Percentiles rank a stretch among this genome's conserved stretches.
Evolutionary conservation across 2,888 invertebrate genomes (phyloP).

Genomic region (Pristionchus arcanus): DNA sequence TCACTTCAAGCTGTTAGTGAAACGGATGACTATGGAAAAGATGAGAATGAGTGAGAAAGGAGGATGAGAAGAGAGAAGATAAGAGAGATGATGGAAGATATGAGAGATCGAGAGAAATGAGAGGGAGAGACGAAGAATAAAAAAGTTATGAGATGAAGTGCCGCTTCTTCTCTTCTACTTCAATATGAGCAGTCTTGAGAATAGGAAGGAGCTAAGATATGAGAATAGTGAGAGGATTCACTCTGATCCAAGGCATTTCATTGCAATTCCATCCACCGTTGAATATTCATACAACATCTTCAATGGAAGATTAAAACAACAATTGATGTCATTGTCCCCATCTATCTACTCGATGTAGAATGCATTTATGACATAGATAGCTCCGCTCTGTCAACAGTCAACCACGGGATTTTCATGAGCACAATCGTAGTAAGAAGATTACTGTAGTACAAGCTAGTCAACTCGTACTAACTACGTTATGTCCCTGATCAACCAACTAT

Average conservation of each 20-base stretch:
- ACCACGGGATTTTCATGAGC: slow-evolving; percentile 18
- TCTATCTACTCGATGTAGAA: neutral
- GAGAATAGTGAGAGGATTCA: neutral
- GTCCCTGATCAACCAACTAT: neutral
- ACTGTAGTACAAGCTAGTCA: slow-evolving; percentile 38
- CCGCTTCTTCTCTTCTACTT: neutral
- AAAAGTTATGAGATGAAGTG: slow-evolving; percentile 46
- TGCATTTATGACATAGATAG: neutral
- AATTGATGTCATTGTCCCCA: neutral
- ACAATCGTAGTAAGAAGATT: neutral
- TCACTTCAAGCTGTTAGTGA: neutral
- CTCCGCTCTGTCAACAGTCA: neutral
- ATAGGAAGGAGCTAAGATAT: neutral
- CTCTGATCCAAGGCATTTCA: neutral
- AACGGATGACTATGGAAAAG: slow-evolving; percentile 81
- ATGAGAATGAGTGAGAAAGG: slow-evolving; percentile 40
- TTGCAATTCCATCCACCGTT: neutral
- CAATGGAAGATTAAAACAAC: neutral
- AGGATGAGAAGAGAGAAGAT: neutral
- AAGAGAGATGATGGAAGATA: slow-evolving; percentile 35
- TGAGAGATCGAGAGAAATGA: slow-evolving; percentile 23
- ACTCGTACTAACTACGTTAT: slow-evolving; percentile 1
- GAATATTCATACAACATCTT: neutral
- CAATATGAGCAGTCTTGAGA: neutral
- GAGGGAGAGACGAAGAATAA: neutral